A percentile compares a stretch with the other conserved stretches of the same genome.
Conservation (phyloP, 2,888 invertebrate genomes). For the Urechis unicinctus region DNA sequence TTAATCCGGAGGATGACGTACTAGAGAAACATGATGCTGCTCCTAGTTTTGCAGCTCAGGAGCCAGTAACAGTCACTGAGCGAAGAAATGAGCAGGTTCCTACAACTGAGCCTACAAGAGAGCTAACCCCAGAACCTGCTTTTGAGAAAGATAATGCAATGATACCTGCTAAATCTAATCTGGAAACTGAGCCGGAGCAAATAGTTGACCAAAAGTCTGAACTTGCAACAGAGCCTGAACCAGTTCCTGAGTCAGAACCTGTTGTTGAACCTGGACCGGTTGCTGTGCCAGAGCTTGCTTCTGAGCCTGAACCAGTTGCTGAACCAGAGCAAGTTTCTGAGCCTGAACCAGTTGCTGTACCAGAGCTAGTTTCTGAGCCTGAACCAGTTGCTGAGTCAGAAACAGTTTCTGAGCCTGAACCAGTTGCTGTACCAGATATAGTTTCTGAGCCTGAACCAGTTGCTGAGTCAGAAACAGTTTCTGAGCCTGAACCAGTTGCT, state of each 20-base stretch:
- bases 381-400: not conserved
- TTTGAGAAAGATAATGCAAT: no score
- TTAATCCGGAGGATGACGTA: not conserved
- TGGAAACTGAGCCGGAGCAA: not conserved
- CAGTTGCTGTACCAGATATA: not conserved
- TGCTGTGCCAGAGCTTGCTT: not conserved
- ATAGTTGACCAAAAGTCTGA: not conserved
- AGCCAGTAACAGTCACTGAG: no score
- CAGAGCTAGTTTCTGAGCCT: not conserved
- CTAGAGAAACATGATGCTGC: no score
- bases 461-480: not conserved
- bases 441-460: not conserved
- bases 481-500: not conserved
- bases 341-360: not conserved
- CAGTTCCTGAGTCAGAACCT: not conserved
- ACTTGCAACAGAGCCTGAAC: not conserved
- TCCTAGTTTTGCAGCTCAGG: no score
- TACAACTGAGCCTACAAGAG: no score
- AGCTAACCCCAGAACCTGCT: no score
- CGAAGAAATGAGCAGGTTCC: no score
- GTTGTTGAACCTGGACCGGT: not conserved
- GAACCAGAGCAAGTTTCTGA: not conserved
- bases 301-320: not conserved
- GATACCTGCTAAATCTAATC: no score
- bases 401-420: not conserved